phyloP scores from a whole-genome alignment of 1,140 invertebrate species.

The Dufourea novaeangliae region DNA sequence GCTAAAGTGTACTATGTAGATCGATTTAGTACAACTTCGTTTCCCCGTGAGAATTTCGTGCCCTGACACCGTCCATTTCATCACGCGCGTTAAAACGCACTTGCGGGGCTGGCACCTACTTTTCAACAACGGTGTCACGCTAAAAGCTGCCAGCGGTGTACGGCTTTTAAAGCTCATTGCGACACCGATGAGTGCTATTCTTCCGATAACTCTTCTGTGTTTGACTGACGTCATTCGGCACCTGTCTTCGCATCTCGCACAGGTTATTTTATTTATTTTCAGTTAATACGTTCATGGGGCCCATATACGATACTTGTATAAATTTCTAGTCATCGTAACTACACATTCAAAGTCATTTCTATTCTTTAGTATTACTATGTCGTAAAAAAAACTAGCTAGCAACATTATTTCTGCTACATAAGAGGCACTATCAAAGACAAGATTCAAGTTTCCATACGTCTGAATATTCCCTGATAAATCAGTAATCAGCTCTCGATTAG shows the following conservation, averaged over 20 bases:
- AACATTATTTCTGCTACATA: too few relatives aligned
- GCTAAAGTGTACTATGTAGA: too few relatives aligned
- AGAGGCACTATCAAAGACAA: too few relatives aligned
- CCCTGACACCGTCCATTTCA: slow-evolving; percentile 47
- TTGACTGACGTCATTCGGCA: neutral
- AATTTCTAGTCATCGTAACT: too few relatives aligned
- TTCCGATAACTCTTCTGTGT: slow-evolving; percentile 32
- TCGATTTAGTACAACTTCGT: slow-evolving; percentile 23
- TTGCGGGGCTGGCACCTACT: slow-evolving; percentile 49
- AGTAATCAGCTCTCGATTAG: too few relatives aligned
- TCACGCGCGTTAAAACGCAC: slow-evolving; percentile 62
- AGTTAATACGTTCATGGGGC: slow-evolving; percentile 10
- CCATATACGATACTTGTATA: too few relatives aligned
- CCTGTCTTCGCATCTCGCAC: neutral
- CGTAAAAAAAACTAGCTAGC: too few relatives aligned
- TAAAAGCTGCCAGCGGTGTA: slow-evolving; percentile 53
- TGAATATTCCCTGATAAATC: too few relatives aligned
- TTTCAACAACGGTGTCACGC: slow-evolving; percentile 60
- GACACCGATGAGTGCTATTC: slow-evolving; percentile 42
- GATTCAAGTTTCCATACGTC: too few relatives aligned
- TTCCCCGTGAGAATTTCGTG: slow-evolving; percentile 48
- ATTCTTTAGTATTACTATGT: too few relatives aligned
- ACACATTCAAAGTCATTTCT: too few relatives aligned
- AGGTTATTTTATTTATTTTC: slow-evolving; percentile 5
- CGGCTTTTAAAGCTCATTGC: slow-evolving; percentile 61